These are phyloP conservation scores for Bubo bubo DNA, from an alignment of 2,113 vertebrate genomes.

Conservation along the genomic window DNA sequence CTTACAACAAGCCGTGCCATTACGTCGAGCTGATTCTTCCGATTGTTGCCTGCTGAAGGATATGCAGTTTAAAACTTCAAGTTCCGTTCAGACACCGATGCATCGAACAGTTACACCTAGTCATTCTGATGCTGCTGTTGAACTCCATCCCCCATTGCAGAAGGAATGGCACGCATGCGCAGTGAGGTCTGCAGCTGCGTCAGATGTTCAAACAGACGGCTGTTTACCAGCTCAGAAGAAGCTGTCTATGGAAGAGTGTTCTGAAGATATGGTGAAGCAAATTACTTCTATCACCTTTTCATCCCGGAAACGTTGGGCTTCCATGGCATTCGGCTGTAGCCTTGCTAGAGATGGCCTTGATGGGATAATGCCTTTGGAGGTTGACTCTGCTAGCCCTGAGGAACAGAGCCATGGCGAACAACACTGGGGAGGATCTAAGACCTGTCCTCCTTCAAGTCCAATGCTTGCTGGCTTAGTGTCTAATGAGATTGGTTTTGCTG, in stretches of 20 bases:
- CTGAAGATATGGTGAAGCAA: conserved; percentile 34
- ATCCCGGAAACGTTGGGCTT: conserved; percentile 58
- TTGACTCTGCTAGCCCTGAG: not conserved
- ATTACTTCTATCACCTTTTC: conserved; percentile 76
- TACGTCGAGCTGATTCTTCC: not conserved
- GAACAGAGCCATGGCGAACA: not conserved
- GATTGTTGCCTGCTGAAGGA: not conserved
- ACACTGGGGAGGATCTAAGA: not conserved
- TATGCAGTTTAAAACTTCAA: not conserved
- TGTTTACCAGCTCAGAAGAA: not conserved
- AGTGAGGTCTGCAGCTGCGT: not conserved
- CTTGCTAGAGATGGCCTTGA: conserved; percentile 21
- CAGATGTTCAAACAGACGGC: accelerated
- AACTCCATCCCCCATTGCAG: not conserved
- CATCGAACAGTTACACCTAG: not conserved
- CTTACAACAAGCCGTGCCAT: not conserved
- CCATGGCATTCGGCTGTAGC: not conserved
- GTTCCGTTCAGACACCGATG: not conserved
- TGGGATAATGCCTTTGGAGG: not conserved
- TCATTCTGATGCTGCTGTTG: not conserved
- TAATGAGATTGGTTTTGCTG: not conserved
- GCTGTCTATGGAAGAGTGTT: not conserved
- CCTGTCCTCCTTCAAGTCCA: not conserved
- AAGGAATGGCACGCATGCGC: conserved; percentile 8
- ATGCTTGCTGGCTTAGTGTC: not conserved